Conservation (phyloP, 2,888 invertebrate genomes). For the Odontomyia ornata region DNA sequence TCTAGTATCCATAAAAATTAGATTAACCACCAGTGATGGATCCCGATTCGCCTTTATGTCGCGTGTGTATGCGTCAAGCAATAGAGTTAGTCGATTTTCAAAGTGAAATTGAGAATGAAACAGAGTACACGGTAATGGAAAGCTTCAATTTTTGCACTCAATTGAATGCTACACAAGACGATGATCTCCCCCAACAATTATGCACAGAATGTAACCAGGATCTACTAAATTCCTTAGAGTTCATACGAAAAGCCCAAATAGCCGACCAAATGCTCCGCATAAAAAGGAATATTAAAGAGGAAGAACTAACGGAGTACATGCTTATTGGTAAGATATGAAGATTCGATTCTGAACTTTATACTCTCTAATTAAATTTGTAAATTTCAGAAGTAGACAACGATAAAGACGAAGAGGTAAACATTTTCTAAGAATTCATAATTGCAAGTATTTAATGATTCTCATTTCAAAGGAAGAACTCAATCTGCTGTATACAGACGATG, state of each 20-base stretch:
- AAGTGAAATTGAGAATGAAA: constrained; percentile 3
- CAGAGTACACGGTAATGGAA: background rate
- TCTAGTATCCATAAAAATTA: no score
- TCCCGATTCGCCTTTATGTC: background rate
- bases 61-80: constrained; percentile 23
- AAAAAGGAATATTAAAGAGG: background rate
- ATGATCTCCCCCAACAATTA: constrained; percentile 15
- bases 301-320: background rate
- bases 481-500: background rate
- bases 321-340: background rate
- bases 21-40: no score
- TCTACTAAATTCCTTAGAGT: background rate
- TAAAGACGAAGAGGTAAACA: background rate
- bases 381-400: background rate
- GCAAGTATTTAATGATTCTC: background rate
- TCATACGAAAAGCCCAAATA: constrained; percentile 31
- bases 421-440: background rate
- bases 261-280: background rate
- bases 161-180: constrained; percentile 7
- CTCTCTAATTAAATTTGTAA: background rate
- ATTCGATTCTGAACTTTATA: background rate
- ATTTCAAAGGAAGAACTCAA: background rate
- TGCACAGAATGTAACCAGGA: constrained; percentile 19
- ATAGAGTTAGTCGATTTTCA: constrained; percentile 23
- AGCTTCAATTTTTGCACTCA: constrained; percentile 26